These are phyloP conservation scores for Pseudolaguvia tuberculata DNA, from an alignment of 2,113 vertebrate genomes.

Conservation along the genomic window DNA sequence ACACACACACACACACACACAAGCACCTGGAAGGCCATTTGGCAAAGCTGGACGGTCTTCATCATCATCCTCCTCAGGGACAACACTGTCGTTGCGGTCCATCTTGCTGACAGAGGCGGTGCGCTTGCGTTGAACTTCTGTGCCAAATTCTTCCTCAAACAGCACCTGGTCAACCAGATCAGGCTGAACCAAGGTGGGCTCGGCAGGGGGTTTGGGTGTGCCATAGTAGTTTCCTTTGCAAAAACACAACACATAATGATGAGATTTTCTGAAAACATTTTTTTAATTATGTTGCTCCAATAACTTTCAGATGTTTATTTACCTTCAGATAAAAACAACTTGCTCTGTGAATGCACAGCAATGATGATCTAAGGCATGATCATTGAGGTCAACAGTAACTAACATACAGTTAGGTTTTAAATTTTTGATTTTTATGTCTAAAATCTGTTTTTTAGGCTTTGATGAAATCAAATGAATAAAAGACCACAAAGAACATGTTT, in stretches of 20 bases:
- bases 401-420: too few relatives aligned
- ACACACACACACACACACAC: not conserved
- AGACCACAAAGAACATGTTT: constrained; percentile 1
- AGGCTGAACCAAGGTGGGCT: constrained; percentile 91
- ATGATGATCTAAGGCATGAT: not conserved
- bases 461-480: constrained; percentile 8
- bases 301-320: not conserved
- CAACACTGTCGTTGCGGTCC: constrained; percentile 88
- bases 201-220: constrained; percentile 92
- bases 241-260: not conserved
- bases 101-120: constrained; percentile 98
- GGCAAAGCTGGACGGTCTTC: constrained; percentile 85
- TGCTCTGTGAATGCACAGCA: not conserved
- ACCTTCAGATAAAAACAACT: not conserved
- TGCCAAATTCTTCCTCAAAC: constrained; percentile 94
- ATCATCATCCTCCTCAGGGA: constrained; percentile 97
- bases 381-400: not conserved
- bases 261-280: too few relatives aligned
- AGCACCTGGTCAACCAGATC: constrained; percentile 94
- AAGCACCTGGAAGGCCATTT: constrained; percentile 83
- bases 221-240: constrained; percentile 92
- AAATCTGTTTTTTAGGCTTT: not conserved
- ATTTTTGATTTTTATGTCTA: too few relatives aligned
- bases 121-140: constrained; percentile 89
- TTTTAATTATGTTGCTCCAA: not conserved